Evolutionary conservation across 2,113 vertebrate genomes (phyloP).

Genomic region (Stercorarius parasiticus): DNA sequence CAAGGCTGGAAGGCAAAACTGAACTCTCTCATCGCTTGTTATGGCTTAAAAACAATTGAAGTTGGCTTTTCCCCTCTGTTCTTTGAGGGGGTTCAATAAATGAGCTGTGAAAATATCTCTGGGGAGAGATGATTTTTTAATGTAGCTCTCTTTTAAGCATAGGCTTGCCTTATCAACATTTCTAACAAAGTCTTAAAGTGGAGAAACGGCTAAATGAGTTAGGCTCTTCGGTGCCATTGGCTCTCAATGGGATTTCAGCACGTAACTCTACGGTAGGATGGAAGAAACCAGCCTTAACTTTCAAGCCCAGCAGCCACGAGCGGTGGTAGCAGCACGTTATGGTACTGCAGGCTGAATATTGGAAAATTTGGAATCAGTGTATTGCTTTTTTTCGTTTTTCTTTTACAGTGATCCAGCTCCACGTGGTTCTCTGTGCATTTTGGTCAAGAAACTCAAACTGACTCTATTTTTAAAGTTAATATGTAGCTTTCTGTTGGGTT

Average conservation of each 20-base stretch:
- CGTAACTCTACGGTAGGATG: fast-evolving
- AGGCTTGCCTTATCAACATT: neutral
- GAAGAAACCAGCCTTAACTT: neutral
- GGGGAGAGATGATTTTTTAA: neutral
- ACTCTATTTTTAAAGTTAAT: neutral
- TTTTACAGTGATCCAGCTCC: neutral
- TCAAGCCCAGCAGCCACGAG: neutral
- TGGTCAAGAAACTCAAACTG: neutral
- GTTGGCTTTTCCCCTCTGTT: neutral
- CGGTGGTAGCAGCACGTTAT: fast-evolving
- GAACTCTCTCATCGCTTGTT: neutral
- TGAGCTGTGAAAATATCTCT: neutral
- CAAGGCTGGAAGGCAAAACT: neutral
- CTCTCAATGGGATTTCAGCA: fast-evolving
- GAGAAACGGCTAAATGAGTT: neutral
- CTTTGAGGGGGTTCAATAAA: neutral
- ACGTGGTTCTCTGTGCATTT: fast-evolving
- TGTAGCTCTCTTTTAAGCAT: neutral
- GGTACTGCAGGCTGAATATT: neutral
- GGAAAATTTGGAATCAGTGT: too few species aligned
- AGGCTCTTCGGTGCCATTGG: neutral
- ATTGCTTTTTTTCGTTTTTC: fast-evolving
- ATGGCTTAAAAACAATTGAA: neutral
- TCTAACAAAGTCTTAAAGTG: neutral
- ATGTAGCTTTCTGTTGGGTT: neutral